Evolutionary conservation across 2,113 vertebrate genomes (phyloP).

Genomic region (Myotis brandtii): DNA sequence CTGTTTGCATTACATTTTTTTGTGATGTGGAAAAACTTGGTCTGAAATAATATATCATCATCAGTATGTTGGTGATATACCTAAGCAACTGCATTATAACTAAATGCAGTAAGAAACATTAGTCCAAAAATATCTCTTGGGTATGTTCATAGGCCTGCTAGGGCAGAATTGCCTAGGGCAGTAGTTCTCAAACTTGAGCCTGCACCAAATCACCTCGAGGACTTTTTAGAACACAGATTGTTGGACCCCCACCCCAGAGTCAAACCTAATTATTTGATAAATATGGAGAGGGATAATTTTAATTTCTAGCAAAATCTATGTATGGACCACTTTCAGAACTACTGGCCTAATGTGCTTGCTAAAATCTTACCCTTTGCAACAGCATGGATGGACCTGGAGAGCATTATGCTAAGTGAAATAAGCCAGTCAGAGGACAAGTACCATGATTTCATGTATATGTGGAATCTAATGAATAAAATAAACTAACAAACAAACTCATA

Average conservation of each 20-base stretch:
- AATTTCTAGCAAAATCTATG: background rate
- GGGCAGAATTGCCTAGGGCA: background rate
- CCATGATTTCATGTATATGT: background rate
- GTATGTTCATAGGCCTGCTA: background rate
- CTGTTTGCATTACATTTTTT: background rate
- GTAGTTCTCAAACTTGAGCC: background rate
- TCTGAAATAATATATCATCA: background rate
- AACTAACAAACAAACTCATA: background rate
- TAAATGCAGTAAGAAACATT: background rate
- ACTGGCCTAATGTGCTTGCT: background rate
- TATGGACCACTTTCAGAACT: background rate
- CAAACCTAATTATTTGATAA: background rate
- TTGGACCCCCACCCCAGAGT: background rate
- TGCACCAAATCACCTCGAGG: background rate
- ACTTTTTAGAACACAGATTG: background rate
- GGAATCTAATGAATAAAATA: background rate
- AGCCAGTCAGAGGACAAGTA: background rate
- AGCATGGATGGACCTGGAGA: background rate
- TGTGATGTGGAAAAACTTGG: background rate
- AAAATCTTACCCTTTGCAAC: background rate
- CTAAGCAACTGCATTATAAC: background rate
- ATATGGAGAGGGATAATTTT: background rate
- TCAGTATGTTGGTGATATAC: background rate
- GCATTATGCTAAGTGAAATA: background rate
- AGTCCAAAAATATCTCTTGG: background rate